These are phyloP conservation scores for Luidia sarsii DNA, from an alignment of 53 echinoderm and acorn worm species.

Conservation along the genomic window DNA sequence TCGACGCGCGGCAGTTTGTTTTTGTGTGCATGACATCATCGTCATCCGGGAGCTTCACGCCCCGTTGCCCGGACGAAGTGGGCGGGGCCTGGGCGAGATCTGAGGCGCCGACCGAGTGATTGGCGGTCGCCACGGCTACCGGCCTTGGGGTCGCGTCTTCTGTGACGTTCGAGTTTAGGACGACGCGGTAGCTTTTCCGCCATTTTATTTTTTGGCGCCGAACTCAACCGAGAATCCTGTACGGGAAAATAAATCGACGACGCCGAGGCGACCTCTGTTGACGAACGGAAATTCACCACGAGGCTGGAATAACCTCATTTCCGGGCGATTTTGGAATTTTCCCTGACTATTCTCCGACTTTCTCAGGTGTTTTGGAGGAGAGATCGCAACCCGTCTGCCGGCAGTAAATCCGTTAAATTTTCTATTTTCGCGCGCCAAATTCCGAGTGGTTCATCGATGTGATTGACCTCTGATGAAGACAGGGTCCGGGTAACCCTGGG, in stretches of 20 bases:
- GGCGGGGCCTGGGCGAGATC: slow-evolving; percentile 37
- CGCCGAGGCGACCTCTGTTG: slow-evolving; percentile 62
- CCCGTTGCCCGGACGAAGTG: slow-evolving; percentile 18
- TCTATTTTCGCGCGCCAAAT: slow-evolving; percentile 95
- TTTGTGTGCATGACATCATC: slow-evolving; percentile 57
- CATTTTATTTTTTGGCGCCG: slow-evolving; percentile 75
- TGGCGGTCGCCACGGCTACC: slow-evolving; percentile 53
- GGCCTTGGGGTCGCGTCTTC: slow-evolving; percentile 63
- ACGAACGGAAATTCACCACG: slow-evolving; percentile 20
- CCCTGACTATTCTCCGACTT: slow-evolving; percentile 11
- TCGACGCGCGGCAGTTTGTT: background rate
- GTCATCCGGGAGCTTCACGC: slow-evolving; percentile 35
- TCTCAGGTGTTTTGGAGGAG: slow-evolving; percentile 2
- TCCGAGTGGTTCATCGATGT: slow-evolving; percentile 77
- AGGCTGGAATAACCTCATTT: slow-evolving; percentile 17
- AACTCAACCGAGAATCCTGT: slow-evolving; percentile 48
- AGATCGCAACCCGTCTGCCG: slow-evolving; percentile 22
- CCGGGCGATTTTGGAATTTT: slow-evolving; percentile 35
- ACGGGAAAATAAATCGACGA: slow-evolving; percentile 20
- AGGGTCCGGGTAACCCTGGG: slow-evolving; percentile 53
- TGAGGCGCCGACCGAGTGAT: slow-evolving; percentile 56
- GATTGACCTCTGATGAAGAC: slow-evolving; percentile 82
- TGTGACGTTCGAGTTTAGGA: slow-evolving; percentile 65
- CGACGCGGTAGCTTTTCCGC: slow-evolving; percentile 70
- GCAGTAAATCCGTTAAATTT: slow-evolving; percentile 54